phyloP scores from a whole-genome alignment of 2,113 vertebrate genomes.

The Amphiprion percula region DNA sequence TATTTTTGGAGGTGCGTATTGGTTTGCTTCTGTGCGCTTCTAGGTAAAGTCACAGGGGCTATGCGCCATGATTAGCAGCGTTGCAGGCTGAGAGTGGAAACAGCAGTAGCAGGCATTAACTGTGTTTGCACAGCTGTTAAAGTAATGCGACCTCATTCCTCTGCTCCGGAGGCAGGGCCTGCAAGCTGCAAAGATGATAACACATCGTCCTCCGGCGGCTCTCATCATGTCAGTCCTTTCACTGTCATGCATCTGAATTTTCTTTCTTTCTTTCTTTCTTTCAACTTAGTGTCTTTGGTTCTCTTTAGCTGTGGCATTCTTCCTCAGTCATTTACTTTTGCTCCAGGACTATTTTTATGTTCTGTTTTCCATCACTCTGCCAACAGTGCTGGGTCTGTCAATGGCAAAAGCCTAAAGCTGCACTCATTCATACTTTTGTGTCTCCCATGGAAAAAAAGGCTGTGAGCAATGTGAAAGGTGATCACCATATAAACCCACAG shows the following conservation, averaged over 20 bases:
- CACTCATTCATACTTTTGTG: too few species aligned
- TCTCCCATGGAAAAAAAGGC: too few species aligned
- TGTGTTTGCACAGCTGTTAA: constrained; percentile 83
- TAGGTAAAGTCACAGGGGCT: constrained; percentile 58
- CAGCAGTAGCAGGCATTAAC: constrained; percentile 78
- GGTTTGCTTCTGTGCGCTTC: constrained; percentile 55
- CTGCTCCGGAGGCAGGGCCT: constrained; percentile 42
- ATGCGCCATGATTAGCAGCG: constrained; percentile 73
- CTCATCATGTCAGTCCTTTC: constrained; percentile 31
- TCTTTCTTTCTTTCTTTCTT: constrained; percentile 5
- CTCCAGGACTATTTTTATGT: constrained; percentile 1
- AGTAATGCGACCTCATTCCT: constrained; percentile 79
- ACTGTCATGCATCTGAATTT: constrained; percentile 40
- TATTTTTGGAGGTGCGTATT: constrained; percentile 66
- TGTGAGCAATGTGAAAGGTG: too few species aligned
- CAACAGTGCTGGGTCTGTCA: neutral
- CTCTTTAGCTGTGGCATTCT: neutral
- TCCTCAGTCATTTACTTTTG: neutral
- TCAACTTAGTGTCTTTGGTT: neutral
- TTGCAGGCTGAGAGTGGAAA: constrained; percentile 40
- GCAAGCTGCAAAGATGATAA: constrained; percentile 40
- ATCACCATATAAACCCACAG: too few species aligned
- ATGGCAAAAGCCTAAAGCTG: neutral
- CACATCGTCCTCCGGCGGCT: constrained; percentile 23
- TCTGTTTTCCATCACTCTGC: neutral